These are phyloP conservation scores for Henricia sp. DNA, from an alignment of 53 echinoderm and acorn worm species.

Conservation along the genomic window DNA sequence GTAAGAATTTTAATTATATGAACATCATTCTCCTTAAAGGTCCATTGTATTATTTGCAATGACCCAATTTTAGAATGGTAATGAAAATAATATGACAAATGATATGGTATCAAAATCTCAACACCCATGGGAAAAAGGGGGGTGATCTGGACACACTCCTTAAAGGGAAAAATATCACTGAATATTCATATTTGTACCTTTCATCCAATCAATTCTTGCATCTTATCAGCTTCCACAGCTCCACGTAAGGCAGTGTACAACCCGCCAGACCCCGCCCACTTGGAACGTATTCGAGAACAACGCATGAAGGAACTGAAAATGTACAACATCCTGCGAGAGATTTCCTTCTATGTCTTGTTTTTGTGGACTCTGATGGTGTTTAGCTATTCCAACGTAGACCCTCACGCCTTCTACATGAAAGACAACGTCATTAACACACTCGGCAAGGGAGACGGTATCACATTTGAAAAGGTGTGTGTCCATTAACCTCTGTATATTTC, in stretches of 20 bases:
- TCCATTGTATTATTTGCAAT: too few species aligned
- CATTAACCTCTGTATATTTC: too few species aligned
- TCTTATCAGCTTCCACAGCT: background rate
- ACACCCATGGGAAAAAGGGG: too few species aligned
- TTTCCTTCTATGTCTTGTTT: conserved; percentile 88
- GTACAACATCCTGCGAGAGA: conserved; percentile 84
- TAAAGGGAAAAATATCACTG: too few species aligned
- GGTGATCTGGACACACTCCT: too few species aligned
- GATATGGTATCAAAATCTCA: too few species aligned
- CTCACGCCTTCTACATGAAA: conserved; percentile 74
- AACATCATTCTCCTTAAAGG: too few species aligned
- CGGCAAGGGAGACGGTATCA: conserved; percentile 43
- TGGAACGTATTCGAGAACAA: conserved; percentile 74
- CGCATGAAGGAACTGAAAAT: conserved; percentile 88
- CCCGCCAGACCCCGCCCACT: conserved; percentile 76
- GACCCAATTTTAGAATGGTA: too few species aligned
- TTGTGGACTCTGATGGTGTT: conserved; percentile 82
- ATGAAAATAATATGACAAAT: too few species aligned
- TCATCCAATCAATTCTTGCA: too few species aligned
- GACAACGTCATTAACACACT: conserved; percentile 64
- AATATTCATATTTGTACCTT: too few species aligned
- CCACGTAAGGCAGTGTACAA: conserved; percentile 70
- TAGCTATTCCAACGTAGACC: conserved; percentile 84
- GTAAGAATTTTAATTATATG: too few species aligned
- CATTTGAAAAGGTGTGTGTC: conserved; percentile 69